A percentile compares a stretch with the other conserved stretches of the same genome.
These are phyloP conservation scores for Pachliopta kotzebuea DNA, from an alignment of 2,888 invertebrate species.

Conservation along the genomic window DNA sequence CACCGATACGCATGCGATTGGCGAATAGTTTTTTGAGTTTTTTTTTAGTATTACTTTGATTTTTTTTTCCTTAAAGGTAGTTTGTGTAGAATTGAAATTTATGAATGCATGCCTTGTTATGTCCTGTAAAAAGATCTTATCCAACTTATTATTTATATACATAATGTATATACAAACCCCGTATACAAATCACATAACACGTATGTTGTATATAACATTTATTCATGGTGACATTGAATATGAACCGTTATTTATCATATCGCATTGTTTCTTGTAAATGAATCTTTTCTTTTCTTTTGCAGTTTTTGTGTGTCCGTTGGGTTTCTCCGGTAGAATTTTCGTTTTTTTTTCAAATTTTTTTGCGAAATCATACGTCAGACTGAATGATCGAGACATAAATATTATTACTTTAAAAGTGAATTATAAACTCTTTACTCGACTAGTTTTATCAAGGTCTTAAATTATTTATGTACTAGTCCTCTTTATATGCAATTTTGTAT, in stretches of 20 bases:
- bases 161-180: constrained; percentile 11
- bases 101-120: constrained; percentile 28
- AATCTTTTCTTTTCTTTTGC: constrained; percentile 57
- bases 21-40: constrained; percentile 28
- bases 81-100: constrained; percentile 27
- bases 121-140: constrained; percentile 2
- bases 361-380: constrained; percentile 50
- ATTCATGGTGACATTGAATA: constrained; percentile 22
- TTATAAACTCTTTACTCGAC: neutral
- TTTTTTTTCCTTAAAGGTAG: constrained; percentile 25
- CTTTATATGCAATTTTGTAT: neutral
- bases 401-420: neutral
- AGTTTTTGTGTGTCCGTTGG: constrained; percentile 69
- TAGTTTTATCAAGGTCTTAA: neutral
- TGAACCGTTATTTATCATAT: constrained; percentile 28
- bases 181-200: constrained; percentile 10
- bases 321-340: constrained; percentile 73
- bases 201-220: constrained; percentile 33
- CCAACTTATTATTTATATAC: constrained; percentile 9
- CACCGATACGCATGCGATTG: constrained; percentile 35
- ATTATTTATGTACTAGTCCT: too few species aligned
- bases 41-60: constrained; percentile 25
- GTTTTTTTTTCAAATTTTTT: constrained; percentile 46
- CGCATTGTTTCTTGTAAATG: constrained; percentile 45
- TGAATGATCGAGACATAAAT: constrained; percentile 13